Evolutionary conservation across 30 jellyfish, hydroid and myxozoan species (phyloP), one percentile per base, ranked within the genome.

Genomic region (Mastigias papua): DNA sequence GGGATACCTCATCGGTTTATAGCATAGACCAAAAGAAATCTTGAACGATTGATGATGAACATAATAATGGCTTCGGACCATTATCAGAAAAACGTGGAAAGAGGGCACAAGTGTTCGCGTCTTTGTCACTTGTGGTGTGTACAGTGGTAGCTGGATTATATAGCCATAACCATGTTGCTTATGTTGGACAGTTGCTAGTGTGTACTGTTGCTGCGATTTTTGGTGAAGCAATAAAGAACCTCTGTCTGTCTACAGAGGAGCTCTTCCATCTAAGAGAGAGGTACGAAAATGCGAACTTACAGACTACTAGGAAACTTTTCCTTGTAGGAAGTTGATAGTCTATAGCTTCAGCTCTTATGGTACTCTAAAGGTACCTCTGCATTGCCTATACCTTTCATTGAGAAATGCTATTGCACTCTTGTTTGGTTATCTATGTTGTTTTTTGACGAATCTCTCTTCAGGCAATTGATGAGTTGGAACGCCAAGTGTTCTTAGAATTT

Each of bases 41-140:
- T 42, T 42, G 13, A 42, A 15, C 13, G 74, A 63, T 63, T 37
- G 74, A 23, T 17, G 46, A 22, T 63, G 34, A 26, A 57, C 31
- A 48, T 26, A 86, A 87, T 69, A 92, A 92, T 64, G 96, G 98
- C 62, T 87, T 92, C 73, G 96, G 94, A 51, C 94, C 96, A 25
- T 62, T 92, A 23, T 34, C 88, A 13, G 83, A 78, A 66, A 62
- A 86, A 51, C 81, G 96, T 17, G 81, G 91, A n/a, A 32, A 80
- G 16, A 75, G 86, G 33, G 61, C 85, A 34, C 63, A 35, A 32
- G 4, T 46, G 16, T 34, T 65, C 22, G 86, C 83, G 6, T n/a
- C 19, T 34, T 0, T 34, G 26, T 63, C 46, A 51, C 27, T 60
- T 48, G 73, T 63, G 33, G 80, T 58, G 21, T 37, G 29, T n/a